Evolutionary conservation across 1,140 invertebrate species (phyloP), one percentile per base, ranked within the genome.

Genomic region (Sinonovacula constricta): DNA sequence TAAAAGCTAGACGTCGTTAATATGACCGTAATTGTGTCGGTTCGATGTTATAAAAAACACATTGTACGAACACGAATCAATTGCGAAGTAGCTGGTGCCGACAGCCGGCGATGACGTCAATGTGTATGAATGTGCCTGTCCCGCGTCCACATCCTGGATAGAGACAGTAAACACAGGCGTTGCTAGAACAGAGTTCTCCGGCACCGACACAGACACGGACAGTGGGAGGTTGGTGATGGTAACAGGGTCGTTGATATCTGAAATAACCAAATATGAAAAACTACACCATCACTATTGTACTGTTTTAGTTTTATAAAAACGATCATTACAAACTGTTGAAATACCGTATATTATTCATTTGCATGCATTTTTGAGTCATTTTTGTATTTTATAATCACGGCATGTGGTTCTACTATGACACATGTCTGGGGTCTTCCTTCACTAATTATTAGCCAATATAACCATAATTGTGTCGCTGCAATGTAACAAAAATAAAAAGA

Each of bases 71-170:
- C n/a, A n/a, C n/a, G n/a, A n/a, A n/a, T n/a, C 36, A 4, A 72
- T 18, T 24, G 69, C 33, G 56, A 75, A 75, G 24, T 75, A 75
- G 12, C 26, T 39, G 12, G 36, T 28, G 24, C 71, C 71, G 28
- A 49, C 30, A 18, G 5, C 30, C 24, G 71, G 71, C 0, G 60
- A 30, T 22, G 60, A 75, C 30, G 60, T 26, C 71, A 65, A 54
- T 4, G 71, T 45, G 26, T 12, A 75, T 3, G 62, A 30, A 18
- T 51, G 51, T 15, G 49, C 39, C n/a, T 75, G 49, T n/a, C n/a
- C n/a, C 4, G 22, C 22, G 31, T 62, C 59, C 7, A 34, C 26
- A 33, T 62, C 59, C 4, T 22, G 10, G 26, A 31, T 28, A 34
- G 15, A 28, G 7, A 62, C 59, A 22, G 12, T 26, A 33, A 10